Base-by-base conservation (phyloP, 2,113 vertebrate genomes). In the Pangasianodon gigas region DNA sequence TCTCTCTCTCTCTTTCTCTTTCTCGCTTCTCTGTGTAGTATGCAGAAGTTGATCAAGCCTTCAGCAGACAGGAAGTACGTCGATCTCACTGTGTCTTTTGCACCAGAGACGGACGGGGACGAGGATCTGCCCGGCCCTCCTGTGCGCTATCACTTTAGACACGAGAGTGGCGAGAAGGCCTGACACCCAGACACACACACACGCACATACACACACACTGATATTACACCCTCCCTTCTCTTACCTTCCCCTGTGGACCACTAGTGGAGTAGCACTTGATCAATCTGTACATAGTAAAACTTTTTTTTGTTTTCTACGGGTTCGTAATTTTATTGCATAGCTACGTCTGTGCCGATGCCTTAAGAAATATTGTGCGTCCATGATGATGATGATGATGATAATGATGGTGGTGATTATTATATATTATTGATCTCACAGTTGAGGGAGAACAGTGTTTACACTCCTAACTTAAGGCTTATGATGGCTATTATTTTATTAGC, bases 21-120 rank as follows among this genome's bases (percentile, higher is more conserved):
- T 26, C 48, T 85, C 9, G 32, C 41, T n/a, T 32, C 51, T 86
- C 14, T 37, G 62, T 77, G 26, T 88, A 99, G 98, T 94, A 99
- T 99, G 98, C 97, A 98, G 93, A 99, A 99, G 93, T 96, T 99
- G 92, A 97, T 99, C 93, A 99, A 98, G 92, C 98, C 98, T 67
- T 97, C 97, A 86, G 93, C 94, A 86, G 97, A 97, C 90, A 97
- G 97, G 91, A 98, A 97, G 87, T 99, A 99, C 0, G 98, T 99
- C 41, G 98, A 99, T 94, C 97, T 99, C 92, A 99, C 98, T 0
- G 96, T 99, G 65, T 99, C 98, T 0, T 99, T 99, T 93, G 97
- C 98, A 74, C 97, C 98, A 13, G 98, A 98, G 93, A 93, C 92
- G 2, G 97, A 98, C 88, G 98, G 97, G 89, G 98, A 99, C 32